A percentile compares a stretch with the other conserved stretches of the same genome.
Conservation (phyloP, 2,113 vertebrate species). For the Ceratotherium simum region DNA sequence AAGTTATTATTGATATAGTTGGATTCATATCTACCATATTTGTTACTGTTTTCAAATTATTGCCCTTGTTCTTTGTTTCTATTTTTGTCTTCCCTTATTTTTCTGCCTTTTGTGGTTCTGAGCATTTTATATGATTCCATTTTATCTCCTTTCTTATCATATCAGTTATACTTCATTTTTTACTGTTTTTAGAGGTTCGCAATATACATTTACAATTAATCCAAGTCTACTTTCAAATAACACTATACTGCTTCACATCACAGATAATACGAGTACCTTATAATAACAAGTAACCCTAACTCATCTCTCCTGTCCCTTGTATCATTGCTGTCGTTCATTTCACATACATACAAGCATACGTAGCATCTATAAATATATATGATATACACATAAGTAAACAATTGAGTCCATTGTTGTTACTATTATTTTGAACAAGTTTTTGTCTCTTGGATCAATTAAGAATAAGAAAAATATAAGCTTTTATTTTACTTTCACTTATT, state of each 20-base stretch:
- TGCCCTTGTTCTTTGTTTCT: neutral
- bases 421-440: neutral
- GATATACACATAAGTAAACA: neutral
- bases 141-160: neutral
- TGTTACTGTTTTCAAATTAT: neutral
- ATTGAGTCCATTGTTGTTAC: neutral
- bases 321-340: neutral
- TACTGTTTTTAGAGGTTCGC: neutral
- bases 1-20: neutral
- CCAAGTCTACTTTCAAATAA: neutral
- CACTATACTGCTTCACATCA: neutral
- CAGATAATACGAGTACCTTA: neutral
- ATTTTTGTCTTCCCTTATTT: neutral
- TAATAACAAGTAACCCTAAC: neutral
- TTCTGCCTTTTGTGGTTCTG: neutral
- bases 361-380: neutral
- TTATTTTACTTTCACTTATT: too few species aligned
- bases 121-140: neutral
- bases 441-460: neutral
- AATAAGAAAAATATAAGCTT: too few species aligned
- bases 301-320: neutral
- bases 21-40: neutral
- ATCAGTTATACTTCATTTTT: neutral
- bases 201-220: neutral
- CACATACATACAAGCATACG: neutral